Conservation (phyloP, 2,888 invertebrate genomes). For the Hypercompe scribonia region DNA sequence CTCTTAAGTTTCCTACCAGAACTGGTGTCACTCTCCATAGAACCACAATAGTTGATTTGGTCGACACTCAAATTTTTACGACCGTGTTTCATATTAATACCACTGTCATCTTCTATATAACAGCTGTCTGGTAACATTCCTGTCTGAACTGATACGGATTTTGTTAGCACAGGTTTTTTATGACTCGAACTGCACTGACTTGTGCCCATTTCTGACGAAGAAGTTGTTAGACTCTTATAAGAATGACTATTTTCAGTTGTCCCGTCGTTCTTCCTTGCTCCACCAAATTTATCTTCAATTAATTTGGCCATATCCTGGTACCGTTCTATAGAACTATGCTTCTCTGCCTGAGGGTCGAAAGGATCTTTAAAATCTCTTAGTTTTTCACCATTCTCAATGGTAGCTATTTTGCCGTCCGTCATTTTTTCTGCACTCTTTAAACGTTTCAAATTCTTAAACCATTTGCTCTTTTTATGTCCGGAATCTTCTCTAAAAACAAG, state of each 20-base stretch:
- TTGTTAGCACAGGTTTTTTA: slow-evolving; percentile 82
- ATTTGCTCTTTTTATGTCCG: slow-evolving; percentile 87
- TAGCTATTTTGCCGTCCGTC: slow-evolving; percentile 79
- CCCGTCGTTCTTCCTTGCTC: slow-evolving; percentile 76
- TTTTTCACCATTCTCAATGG: slow-evolving; percentile 75
- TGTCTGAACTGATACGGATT: slow-evolving; percentile 84
- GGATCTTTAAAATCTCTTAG: slow-evolving; percentile 83
- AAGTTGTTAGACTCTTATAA: slow-evolving; percentile 83
- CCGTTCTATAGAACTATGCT: slow-evolving; percentile 90
- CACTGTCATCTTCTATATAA: slow-evolving; percentile 70
- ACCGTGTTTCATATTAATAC: slow-evolving; percentile 80
- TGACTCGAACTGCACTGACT: slow-evolving; percentile 83
- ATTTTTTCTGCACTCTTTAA: slow-evolving; percentile 80
- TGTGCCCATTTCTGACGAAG: slow-evolving; percentile 85
- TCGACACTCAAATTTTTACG: slow-evolving; percentile 84
- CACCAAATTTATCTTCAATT: slow-evolving; percentile 89
- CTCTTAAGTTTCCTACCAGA: slow-evolving; percentile 83
- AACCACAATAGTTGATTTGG: slow-evolving; percentile 84
- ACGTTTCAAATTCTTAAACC: slow-evolving; percentile 88
- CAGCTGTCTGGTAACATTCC: slow-evolving; percentile 83
- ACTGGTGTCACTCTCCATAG: slow-evolving; percentile 84
- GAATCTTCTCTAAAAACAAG: slow-evolving; percentile 83
- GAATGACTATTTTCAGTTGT: slow-evolving; percentile 84
- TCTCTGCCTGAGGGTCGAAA: slow-evolving; percentile 88
- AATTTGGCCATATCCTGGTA: slow-evolving; percentile 91